Conservation (phyloP, 2,113 vertebrate species). For the Sinocyclocheilus grahami region DNA sequence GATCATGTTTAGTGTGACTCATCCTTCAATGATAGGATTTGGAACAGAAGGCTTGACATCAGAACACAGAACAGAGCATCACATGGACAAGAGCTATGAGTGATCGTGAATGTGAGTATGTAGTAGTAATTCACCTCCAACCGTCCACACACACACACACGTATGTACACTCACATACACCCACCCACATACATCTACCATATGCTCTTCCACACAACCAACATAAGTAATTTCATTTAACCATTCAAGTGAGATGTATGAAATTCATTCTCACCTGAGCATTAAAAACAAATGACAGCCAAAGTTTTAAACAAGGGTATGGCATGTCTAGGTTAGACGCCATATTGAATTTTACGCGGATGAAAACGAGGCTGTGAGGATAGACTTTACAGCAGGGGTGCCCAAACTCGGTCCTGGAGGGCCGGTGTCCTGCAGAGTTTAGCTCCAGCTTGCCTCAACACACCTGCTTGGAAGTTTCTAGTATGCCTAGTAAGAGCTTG, state of each 20-base stretch:
- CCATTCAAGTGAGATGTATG: slow-evolving; percentile 8
- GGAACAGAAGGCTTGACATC: slow-evolving; percentile 28
- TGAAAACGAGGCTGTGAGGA: no score
- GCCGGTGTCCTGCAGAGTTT: no score
- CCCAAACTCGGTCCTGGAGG: no score
- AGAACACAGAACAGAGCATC: slow-evolving; percentile 17
- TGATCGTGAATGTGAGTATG: slow-evolving; percentile 26
- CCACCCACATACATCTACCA: slow-evolving; percentile 36
- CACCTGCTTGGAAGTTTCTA: no score
- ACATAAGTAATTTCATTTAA: slow-evolving; percentile 1
- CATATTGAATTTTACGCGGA: no score
- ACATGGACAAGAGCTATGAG: slow-evolving; percentile 21
- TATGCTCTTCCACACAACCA: slow-evolving; percentile 35
- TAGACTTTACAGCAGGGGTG: no score
- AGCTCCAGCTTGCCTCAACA: no score
- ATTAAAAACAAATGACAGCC: neutral
- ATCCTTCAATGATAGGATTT: neutral
- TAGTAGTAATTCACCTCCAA: slow-evolving; percentile 23
- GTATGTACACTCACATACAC: neutral
- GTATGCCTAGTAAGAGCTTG: no score
- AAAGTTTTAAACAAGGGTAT: neutral
- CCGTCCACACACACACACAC: neutral
- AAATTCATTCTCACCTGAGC: neutral
- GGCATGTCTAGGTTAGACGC: neutral
- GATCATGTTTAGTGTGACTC: neutral